Conservation (phyloP, 2,888 invertebrate species). For the Ophonus ardosiacus region DNA sequence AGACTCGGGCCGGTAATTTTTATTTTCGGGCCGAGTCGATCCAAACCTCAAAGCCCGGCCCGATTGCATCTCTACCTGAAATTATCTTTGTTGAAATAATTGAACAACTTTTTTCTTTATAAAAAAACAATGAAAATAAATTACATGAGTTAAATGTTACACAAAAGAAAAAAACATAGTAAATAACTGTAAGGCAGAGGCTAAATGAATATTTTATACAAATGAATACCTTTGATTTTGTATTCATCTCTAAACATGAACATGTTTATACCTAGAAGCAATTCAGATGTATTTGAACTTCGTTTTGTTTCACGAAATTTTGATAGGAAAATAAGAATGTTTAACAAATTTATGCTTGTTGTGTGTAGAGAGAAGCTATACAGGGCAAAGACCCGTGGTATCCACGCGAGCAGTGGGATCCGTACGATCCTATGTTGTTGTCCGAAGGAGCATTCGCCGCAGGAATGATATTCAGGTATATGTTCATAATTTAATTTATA, state of each 20-base stretch:
- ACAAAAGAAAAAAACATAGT: not conserved
- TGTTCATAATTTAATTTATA: slow-evolving; percentile 14
- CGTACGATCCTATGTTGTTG: slow-evolving; percentile 96
- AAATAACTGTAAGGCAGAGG: no score
- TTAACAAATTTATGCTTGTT: not conserved
- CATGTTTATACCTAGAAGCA: not conserved
- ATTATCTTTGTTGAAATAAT: no score
- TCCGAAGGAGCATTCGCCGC: slow-evolving; percentile 97
- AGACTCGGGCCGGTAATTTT: no score
- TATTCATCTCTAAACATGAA: not conserved
- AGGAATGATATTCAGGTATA: slow-evolving; percentile 93
- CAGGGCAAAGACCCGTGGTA: slow-evolving; percentile 88
- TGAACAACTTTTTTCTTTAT: no score
- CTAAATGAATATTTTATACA: not conserved
- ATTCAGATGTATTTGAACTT: not conserved
- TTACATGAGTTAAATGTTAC: not conserved
- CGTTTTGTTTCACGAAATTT: not conserved
- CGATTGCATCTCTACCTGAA: no score
- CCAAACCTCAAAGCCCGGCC: no score
- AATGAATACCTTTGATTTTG: not conserved
- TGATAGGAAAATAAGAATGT: not conserved
- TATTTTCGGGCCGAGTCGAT: no score
- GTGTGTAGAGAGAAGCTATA: slow-evolving; percentile 81
- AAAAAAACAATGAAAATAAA: not conserved
- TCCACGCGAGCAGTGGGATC: slow-evolving; percentile 94